Evolutionary conservation across 1,140 invertebrate genomes (phyloP), one percentile per base, ranked within the genome.

Genomic region (Plodia interpunctella): DNA sequence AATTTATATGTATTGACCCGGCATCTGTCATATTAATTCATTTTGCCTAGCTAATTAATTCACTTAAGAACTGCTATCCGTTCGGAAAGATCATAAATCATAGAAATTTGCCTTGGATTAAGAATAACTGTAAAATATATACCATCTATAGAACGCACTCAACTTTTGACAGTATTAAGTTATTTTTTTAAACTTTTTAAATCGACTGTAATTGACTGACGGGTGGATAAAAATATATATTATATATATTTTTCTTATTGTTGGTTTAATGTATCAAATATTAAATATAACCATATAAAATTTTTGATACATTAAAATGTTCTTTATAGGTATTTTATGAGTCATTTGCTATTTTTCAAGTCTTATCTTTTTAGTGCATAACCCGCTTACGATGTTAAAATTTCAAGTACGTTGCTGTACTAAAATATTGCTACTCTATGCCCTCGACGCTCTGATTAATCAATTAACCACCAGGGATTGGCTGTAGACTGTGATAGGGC

Each of bases 381-480:
- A 32, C 9, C 6, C 4, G 30, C 4, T 32, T 1, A 8, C 30
- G 2, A 32, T 32, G 4, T 32, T 11, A 1, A 32, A 11, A 32
- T 8, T 5, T 28, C 9, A 8, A 8, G 8, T 44, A 3, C 15
- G 6, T 5, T 6, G 38, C 38, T 44, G 13, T 44, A 44, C 30
- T 44, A 44, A 15, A 6, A 44, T 44, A 10, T 15, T 6, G 5
- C 6, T 15, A 15, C 10, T 44, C n/a, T 15, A 15, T 1, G 15
- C 2, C 9, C 32, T 35, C 38, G 38, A 44, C n/a, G 38, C 78
- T 76, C 74, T 73, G 72, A 73, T 77, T 84, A 85, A 83, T 82
- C 83, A 88, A 86, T 88, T 88, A 87, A 88, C 86, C 85, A 85
- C 75, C 66, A 58, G 74, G 77, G 81, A 85, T 78, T 73, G 38